These are phyloP conservation scores for Apolygus lucorum DNA, from an alignment of 1,140 invertebrate species.

Conservation along the genomic window DNA sequence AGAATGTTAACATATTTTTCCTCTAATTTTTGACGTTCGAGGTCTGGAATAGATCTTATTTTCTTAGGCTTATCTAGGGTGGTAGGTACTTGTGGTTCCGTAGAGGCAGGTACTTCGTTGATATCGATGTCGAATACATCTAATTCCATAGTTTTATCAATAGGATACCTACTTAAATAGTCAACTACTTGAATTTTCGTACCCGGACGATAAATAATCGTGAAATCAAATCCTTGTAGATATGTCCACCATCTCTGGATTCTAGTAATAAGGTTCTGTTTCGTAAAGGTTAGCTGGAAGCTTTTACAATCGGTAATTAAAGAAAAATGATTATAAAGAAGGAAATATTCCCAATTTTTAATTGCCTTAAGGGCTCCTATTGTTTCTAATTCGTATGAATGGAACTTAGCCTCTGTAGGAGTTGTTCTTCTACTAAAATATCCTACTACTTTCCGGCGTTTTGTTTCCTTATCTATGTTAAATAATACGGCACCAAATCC, in stretches of 20 bases:
- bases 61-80: too few relatives aligned
- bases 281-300: background rate
- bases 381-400: background rate
- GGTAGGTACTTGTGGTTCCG: too few relatives aligned
- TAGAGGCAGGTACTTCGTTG: too few relatives aligned
- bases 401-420: background rate
- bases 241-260: too few relatives aligned
- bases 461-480: constrained; percentile 15
- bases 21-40: too few relatives aligned
- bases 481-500: background rate
- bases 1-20: background rate
- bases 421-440: constrained; percentile 1
- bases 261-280: background rate
- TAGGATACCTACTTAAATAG: background rate
- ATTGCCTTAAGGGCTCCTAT: background rate
- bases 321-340: too few relatives aligned
- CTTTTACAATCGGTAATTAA: background rate
- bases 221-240: background rate
- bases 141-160: too few relatives aligned
- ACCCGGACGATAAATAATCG: background rate
- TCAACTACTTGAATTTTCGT: background rate
- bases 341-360: background rate
- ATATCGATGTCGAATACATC: too few relatives aligned
- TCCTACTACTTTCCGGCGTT: constrained; percentile 32
- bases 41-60: too few relatives aligned